Percentiles rank a stretch among this genome's conserved stretches.
Conservation (phyloP, 2,113 vertebrate genomes). For the Capreolus pygargus region DNA sequence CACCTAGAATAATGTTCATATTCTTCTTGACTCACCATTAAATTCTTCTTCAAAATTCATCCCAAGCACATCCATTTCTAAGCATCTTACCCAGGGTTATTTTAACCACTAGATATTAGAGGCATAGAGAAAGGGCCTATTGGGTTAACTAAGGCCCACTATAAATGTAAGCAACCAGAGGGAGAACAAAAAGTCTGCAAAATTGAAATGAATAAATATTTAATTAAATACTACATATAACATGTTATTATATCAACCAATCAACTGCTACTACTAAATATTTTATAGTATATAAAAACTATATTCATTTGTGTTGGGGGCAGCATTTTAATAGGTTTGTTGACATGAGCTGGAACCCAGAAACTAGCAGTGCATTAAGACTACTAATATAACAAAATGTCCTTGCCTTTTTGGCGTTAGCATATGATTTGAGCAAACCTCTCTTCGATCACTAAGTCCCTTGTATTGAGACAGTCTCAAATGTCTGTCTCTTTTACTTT, state of each 20-base stretch:
- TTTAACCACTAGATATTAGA: background rate
- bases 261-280: background rate
- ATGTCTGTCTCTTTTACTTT: background rate
- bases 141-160: background rate
- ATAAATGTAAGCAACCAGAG: background rate
- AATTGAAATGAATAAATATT: background rate
- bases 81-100: background rate
- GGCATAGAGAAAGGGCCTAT: background rate
- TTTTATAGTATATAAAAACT: background rate
- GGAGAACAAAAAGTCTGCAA: background rate
- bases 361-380: background rate
- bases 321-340: background rate
- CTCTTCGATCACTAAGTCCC: background rate
- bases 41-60: background rate
- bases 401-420: background rate
- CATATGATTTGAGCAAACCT: background rate
- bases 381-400: background rate
- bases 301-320: background rate
- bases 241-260: background rate
- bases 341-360: background rate
- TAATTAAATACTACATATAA: background rate
- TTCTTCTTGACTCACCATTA: background rate
- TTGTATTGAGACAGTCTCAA: background rate
- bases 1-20: background rate
- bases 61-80: background rate